Conservation (phyloP, 2,113 vertebrate genomes). For the Oreocharis arfaki region DNA sequence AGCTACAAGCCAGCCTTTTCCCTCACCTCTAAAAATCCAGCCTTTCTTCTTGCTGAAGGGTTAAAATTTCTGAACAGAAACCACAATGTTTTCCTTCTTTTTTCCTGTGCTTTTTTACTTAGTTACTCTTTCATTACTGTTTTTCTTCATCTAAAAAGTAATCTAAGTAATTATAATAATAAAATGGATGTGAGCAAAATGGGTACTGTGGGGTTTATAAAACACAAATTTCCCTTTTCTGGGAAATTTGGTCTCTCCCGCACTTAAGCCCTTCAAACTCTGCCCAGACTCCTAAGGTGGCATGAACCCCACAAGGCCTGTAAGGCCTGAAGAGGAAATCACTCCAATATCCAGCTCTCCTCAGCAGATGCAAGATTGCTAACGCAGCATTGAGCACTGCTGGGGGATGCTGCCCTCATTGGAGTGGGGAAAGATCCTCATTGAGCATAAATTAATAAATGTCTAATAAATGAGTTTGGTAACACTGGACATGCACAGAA, state of each 20-base stretch:
- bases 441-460: rapidly evolving
- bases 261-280: slow-evolving; percentile 20
- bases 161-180: slow-evolving; percentile 47
- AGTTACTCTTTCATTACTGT: slow-evolving; percentile 34
- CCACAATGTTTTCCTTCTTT: not conserved
- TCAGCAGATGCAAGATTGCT: not conserved
- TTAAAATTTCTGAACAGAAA: slow-evolving; percentile 36
- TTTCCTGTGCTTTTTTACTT: slow-evolving; percentile 14
- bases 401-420: not conserved
- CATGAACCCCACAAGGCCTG: not conserved
- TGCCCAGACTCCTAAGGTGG: slow-evolving; percentile 27
- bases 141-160: slow-evolving; percentile 32
- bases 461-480: not conserved
- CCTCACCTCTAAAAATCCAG: not conserved
- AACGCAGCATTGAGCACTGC: not conserved
- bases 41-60: not conserved
- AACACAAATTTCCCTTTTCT: slow-evolving; percentile 40
- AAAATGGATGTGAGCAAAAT: slow-evolving; percentile 49
- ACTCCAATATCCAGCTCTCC: not conserved
- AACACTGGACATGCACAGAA: rapidly evolving
- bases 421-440: rapidly evolving
- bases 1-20: not conserved
- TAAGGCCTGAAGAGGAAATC: slow-evolving; percentile 26
- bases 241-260: not conserved
- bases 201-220: slow-evolving; percentile 24